A percentile compares a stretch with the other conserved stretches of the same genome.
Conservation (phyloP, 2,797 vertebrate genomes). For the Lagothrix lagotricha region DNA sequence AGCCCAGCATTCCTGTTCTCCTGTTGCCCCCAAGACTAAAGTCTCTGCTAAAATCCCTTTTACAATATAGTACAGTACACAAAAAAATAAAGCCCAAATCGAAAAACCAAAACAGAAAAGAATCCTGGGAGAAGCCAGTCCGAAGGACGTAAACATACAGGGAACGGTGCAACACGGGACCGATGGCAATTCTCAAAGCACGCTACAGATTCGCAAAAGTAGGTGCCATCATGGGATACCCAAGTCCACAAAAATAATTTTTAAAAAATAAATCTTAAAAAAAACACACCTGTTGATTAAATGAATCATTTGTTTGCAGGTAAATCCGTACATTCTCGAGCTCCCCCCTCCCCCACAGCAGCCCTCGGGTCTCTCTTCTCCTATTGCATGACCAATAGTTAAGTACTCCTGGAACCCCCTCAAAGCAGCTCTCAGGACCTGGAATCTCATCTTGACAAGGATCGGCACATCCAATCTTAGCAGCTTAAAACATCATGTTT, state of each 20-base stretch:
- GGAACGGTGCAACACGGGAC: slow-evolving; percentile 95
- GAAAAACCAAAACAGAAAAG: slow-evolving; percentile 84
- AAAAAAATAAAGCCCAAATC: slow-evolving; percentile 83
- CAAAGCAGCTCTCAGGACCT: slow-evolving; percentile 85
- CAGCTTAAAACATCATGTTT: slow-evolving; percentile 99
- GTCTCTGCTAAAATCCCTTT: slow-evolving; percentile 99
- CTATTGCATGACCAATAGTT: slow-evolving; percentile 87
- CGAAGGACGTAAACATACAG: slow-evolving; percentile 97
- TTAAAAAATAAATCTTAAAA: slow-evolving; percentile 94
- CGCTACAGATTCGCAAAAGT: slow-evolving; percentile 92
- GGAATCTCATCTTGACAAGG: slow-evolving; percentile 88
- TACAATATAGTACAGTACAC: slow-evolving; percentile 99
- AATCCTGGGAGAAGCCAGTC: slow-evolving; percentile 94
- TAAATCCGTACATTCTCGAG: slow-evolving; percentile 97
- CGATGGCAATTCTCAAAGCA: slow-evolving; percentile 94
- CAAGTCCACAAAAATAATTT: slow-evolving; percentile 93
- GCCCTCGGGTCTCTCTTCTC: slow-evolving; percentile 87
- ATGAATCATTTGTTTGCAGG: slow-evolving; percentile 90
- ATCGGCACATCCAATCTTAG: slow-evolving; percentile 87
- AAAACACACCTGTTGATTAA: slow-evolving; percentile 93
- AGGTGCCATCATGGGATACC: slow-evolving; percentile 89
- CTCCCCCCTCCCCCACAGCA: slow-evolving; percentile 86
- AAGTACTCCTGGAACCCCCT: slow-evolving; percentile 83
- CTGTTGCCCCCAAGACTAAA: slow-evolving; percentile 93
- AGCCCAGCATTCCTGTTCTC: slow-evolving; percentile 93